Evolutionary conservation across 2,888 invertebrate genomes (phyloP), one percentile per base, ranked within the genome.

Genomic region (Brachycybe producta): DNA sequence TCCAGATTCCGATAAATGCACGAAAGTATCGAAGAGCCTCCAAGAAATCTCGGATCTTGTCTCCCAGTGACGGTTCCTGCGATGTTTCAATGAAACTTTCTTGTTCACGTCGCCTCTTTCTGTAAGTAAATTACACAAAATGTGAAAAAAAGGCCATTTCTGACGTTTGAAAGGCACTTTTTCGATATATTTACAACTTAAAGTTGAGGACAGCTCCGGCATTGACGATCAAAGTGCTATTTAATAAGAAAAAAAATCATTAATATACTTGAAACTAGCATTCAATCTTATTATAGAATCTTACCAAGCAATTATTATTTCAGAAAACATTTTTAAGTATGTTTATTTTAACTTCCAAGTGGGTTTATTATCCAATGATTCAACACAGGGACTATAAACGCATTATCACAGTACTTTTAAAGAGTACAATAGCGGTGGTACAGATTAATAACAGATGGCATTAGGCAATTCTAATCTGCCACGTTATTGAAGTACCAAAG

Each of bases 1-100:
- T 51, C 51, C 51, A 51, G 11, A 51, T 17, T 27, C 45, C 51
- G 21, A 51, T 51, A 23, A 51, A 51, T 17, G 21, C 46, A 8
- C 51, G 45, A 26, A 51, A 51, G 24, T 51, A 30, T 17, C 46
- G 38, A 5, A 51, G 27, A 5, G 43, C 34, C 21, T 51, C 45
- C 26, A 51, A 27, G 13, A 46, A 46, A 15, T 51, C 51, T 15
- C 51, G 38, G 5, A 51, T 19, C 46, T 51, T 51, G 13, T 51
- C 51, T 15, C 51, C 51, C 26, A 45, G 28, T 7, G 45, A 45
- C 5, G 45, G 32, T 21, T 45, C 28, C 17, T 19, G 8, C 8
- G 41, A 32, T 2, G 17, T 19, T 21, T 45, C 45, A 34, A 30
- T 26, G 23, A 45, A 45, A 13, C 45, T 35, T 28, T 23, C 30